Percentiles rank a stretch among this genome's conserved stretches.
phyloP scores from a whole-genome alignment of 2,888 invertebrate genomes.

The Monochamus alternatus region DNA sequence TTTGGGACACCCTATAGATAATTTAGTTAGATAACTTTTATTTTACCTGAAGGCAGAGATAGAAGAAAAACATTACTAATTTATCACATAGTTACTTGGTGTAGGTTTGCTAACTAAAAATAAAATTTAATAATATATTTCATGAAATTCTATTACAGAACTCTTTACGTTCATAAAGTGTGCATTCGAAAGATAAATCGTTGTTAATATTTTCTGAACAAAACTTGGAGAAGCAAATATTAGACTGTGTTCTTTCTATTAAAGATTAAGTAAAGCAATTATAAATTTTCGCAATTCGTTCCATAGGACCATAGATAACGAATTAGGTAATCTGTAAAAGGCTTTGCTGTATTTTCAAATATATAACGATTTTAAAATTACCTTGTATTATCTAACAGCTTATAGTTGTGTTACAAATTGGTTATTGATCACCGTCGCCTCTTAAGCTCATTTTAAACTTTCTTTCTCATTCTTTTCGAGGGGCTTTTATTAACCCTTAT shows the following conservation, averaged over 20 bases:
- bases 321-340: conserved; percentile 10
- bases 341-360: not conserved
- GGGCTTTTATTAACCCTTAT: conserved; percentile 33
- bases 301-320: not conserved
- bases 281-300: conserved; percentile 2
- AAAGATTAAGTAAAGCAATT: conserved; percentile 7
- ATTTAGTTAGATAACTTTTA: too few relatives aligned
- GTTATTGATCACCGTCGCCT: conserved; percentile 26
- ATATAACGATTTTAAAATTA: conserved; percentile 13
- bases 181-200: too few relatives aligned
- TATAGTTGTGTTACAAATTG: conserved; percentile 23
- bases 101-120: too few relatives aligned
- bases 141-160: too few relatives aligned
- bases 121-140: too few relatives aligned
- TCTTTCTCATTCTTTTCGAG: conserved; percentile 18
- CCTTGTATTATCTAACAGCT: conserved; percentile 22
- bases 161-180: too few relatives aligned
- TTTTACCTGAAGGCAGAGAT: too few relatives aligned
- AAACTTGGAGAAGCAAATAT: not conserved
- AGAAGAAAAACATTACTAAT: too few relatives aligned
- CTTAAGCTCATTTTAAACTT: conserved; percentile 24
- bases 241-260: not conserved
- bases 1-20: too few relatives aligned
- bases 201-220: not conserved
- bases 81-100: too few relatives aligned